Evolutionary conservation across 2,888 invertebrate genomes (phyloP), one percentile per base, ranked within the genome.

Genomic region (Dolichomitus sp.): DNA sequence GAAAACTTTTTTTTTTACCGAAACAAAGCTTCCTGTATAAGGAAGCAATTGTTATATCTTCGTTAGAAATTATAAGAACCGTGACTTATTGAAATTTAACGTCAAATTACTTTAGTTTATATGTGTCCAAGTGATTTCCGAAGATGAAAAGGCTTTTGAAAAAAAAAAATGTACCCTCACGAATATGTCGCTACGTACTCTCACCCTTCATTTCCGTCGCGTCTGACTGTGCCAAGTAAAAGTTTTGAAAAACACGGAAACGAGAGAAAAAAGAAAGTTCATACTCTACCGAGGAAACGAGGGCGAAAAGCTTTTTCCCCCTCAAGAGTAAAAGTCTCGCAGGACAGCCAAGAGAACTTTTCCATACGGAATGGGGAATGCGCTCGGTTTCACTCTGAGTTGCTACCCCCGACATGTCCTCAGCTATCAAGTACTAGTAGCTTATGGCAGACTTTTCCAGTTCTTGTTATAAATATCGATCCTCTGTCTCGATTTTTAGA

Each of bases 321-420:
- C 52, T 54, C 52, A 40, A 69, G 23, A 37, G 52, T 23, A 69
- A 69, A 69, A 52, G 69, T 69, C 52, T 69, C 69, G 40, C 57
- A 37, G 68, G 57, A 74, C 19, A 14, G 19, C 81, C 69, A 45
- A 68, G 77, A 73, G 76, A 89, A 90, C 87, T 87, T 89, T 89
- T 86, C 86, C 86, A 85, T 89, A 87, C 85, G 86, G 87, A 84
- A 17, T 42, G 57, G 57, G 84, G 85, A 89, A 88, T 86, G 85
- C 87, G 83, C 87, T 85, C 84, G 79, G 81, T 84, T 86, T 86
- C 70, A 70, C 70, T 57, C n/a, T 23, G 57, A 57, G 27, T 45
- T 54, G 37, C 66, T 40, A 63, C 12, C 40, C 40, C 27, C 6
- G 12, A 37, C 45, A 11, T 12, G 45, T 65, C 42, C 45, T 65